Evolutionary conservation across 2,888 invertebrate genomes (phyloP), one percentile per base, ranked within the genome.

Genomic region (Chrysodeixis includens): DNA sequence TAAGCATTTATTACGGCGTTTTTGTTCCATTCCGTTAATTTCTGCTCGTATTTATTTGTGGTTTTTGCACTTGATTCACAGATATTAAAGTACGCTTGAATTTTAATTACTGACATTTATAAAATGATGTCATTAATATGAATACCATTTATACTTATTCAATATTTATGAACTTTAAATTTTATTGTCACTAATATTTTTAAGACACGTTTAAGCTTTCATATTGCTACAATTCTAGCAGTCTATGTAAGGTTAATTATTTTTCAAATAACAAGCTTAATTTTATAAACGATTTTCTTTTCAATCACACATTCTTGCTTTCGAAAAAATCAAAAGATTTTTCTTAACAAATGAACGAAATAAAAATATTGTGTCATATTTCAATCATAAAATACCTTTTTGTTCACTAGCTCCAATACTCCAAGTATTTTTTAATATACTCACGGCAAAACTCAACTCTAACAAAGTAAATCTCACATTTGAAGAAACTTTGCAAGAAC

Each of bases 1-100:
- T 81, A 73, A 84, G 77, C 76, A 84, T 83, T 84, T 83, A 81
- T 82, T 71, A 76, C 73, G 61, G 62, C 69, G 66, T 74, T 82
- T 81, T 83, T 83, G 79, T 71, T 75, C 62, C 67, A 58, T 56
- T 56, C 18, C 30, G 71, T 56, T 69, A 73, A 74, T 72, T 32
- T 67, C 60, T 66, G 22, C 56, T 35, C 52, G 68, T 76, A 78
- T 78, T 76, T 40, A 73, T 83, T 77, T 69, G 69, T 66, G 74
- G 62, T 74, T 76, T 78, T 71, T 67, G 61, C 60, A 62, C 60
- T 74, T 49, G 63, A 78, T 67, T 61, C 30, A 14, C 56, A 69
- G 49, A 54, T 62, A 69, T 62, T 67, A 71, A 66, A 69, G 56
- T 71, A 63, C 35, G 53, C 1, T 44, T 22, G 18, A 14, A 20